A percentile compares a stretch with the other conserved stretches of the same genome.
Evolutionary conservation across 2,888 invertebrate genomes (phyloP).

Genomic region (Apomyelois bistriatella): DNA sequence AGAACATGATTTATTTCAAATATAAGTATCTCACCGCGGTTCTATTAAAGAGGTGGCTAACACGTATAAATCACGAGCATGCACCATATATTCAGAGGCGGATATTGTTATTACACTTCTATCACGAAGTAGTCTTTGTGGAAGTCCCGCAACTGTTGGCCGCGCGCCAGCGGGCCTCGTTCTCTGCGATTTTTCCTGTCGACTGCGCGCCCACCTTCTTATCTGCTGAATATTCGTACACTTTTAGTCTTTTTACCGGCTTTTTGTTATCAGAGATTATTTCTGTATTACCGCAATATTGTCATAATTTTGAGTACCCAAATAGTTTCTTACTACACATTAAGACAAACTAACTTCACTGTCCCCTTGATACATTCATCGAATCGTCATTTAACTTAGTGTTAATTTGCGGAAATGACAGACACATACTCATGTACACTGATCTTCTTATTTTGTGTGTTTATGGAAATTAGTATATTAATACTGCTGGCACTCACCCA

Average conservation of each 20-base stretch:
- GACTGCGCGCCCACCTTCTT: neutral
- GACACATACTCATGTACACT: too few species aligned
- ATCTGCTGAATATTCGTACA: neutral
- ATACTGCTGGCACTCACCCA: too few species aligned
- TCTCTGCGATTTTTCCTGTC: neutral
- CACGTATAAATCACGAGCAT: neutral
- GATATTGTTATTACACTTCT: slow-evolving; percentile 1
- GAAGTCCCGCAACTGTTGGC: neutral
- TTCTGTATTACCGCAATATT: too few species aligned
- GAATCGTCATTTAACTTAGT: too few species aligned
- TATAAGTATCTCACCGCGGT: neutral
- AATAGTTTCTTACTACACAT: too few species aligned
- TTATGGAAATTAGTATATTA: too few species aligned
- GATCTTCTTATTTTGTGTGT: too few species aligned
- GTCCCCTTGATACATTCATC: too few species aligned
- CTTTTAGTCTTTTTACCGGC: neutral
- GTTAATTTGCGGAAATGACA: too few species aligned
- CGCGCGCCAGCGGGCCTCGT: neutral
- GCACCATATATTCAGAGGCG: neutral
- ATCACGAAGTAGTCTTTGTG: neutral
- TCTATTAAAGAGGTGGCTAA: neutral
- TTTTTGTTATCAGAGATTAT: too few species aligned
- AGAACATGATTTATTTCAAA: neutral
- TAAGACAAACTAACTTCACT: too few species aligned
- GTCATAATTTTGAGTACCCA: too few species aligned